Evolutionary conservation across 2,797 vertebrate species (phyloP), one percentile per base, ranked within the genome.

Genomic region (Nannoperca obscura): DNA sequence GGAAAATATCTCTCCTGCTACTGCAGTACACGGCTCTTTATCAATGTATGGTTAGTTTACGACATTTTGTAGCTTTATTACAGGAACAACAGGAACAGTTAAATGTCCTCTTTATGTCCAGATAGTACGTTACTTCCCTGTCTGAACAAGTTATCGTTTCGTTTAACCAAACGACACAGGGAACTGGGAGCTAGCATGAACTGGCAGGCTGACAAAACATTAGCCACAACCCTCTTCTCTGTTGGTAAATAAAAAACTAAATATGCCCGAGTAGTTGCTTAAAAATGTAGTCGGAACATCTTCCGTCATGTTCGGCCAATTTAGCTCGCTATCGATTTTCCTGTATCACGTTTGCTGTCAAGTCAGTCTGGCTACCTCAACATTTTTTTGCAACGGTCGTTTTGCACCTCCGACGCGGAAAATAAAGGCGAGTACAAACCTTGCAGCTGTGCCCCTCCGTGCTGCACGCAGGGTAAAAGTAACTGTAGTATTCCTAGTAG

Each of bases 401-500:
- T 75, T 76, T 63, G 53, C 53, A 27, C 52, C 60, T 42, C 60
- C 30, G 54, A 53, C 59, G 42, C 32, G 30, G 55, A 27, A 71
- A 65, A 74, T 52, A 81, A 86, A 83, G 76, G 69, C 47, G 74
- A 69, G 49, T 19, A 81, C 94, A 61, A 76, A 98, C 97, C 97
- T 97, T 96, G 96, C 83, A 97, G 95, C 91, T 97, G 97, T 76
- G 97, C 97, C 87, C 93, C 96, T 83, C 96, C 97, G 81, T 96
- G 96, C 34, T 97, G 97, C 12, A 96, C 93, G 91, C 94, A 95
- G 27, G 96, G 95, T 76, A 97, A 83, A 66, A 98, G 91, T 76
- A 98, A 92, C 62, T 98, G 97, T 83, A 98, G 94, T 88, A 98
- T 92, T 90, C 97, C 96, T 61, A 98, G 84, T 85, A 98, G 88